These are phyloP conservation scores for Ceratothoa steindachneri DNA, from an alignment of 2,888 invertebrate species.

Conservation along the genomic window DNA sequence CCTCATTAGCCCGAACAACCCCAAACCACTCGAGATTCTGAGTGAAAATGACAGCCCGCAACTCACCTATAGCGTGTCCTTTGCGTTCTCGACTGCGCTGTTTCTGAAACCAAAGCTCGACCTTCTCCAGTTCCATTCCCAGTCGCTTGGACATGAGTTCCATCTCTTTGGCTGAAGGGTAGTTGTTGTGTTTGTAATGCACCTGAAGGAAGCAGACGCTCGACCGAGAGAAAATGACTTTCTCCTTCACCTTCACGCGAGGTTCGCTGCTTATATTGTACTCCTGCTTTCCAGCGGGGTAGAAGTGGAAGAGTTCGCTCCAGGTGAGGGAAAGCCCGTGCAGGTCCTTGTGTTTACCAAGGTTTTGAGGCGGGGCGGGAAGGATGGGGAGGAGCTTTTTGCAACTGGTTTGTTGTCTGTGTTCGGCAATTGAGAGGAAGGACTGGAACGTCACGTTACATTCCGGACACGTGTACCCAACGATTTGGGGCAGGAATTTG, in stretches of 20 bases:
- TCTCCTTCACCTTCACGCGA: not conserved
- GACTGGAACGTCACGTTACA: not conserved
- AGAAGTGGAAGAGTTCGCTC: not conserved
- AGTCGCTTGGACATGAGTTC: slow-evolving; percentile 24
- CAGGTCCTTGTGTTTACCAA: not conserved
- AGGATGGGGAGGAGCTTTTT: not conserved
- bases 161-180: slow-evolving; percentile 31
- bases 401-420: not conserved
- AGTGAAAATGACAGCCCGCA: no score
- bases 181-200: slow-evolving; percentile 40
- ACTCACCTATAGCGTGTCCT: not conserved
- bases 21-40: no score
- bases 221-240: not conserved
- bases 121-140: not conserved
- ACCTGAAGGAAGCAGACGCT: slow-evolving; percentile 1
- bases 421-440: not conserved
- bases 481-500: not conserved
- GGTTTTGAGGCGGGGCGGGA: not conserved
- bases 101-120: slow-evolving; percentile 1
- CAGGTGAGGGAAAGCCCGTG: not conserved
- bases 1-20: no score
- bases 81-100: not conserved
- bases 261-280: not conserved
- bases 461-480: not conserved
- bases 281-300: not conserved